phyloP scores from a whole-genome alignment of 2,797 vertebrate genomes.

The Bovichtus diacanthus region DNA sequence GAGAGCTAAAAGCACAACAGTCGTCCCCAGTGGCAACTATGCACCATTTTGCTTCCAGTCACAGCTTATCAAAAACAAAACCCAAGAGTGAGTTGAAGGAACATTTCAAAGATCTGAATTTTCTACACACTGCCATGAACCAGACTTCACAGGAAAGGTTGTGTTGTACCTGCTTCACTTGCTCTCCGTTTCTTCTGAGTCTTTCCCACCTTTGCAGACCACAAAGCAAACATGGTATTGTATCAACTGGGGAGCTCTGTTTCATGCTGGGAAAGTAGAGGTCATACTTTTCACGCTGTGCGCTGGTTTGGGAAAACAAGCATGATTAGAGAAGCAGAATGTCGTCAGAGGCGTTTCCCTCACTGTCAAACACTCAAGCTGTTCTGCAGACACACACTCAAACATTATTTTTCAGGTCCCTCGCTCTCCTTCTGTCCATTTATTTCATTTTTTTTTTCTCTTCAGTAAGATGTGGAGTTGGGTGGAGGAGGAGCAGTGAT shows the following conservation, averaged over 20 bases:
- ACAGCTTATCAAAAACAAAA: neutral
- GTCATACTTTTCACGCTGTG: constrained; percentile 24
- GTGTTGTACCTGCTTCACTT: neutral
- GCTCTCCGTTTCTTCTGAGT: neutral
- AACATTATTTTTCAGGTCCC: neutral
- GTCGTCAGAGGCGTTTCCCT: constrained; percentile 24
- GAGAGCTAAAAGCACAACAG: constrained; percentile 25
- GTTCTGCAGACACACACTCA: neutral
- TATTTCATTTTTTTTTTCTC: neutral
- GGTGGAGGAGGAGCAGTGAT: constrained; percentile 23
- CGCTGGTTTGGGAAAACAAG: constrained; percentile 25
- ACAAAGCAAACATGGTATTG: neutral
- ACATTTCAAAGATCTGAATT: constrained; percentile 10
- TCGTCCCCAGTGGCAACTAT: neutral
- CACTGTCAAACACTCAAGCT: constrained; percentile 13
- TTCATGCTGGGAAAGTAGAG: constrained; percentile 47
- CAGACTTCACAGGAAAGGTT: neutral
- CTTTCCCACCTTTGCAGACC: constrained; percentile 13
- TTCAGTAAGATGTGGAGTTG: constrained; percentile 3
- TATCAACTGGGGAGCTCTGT: constrained; percentile 21
- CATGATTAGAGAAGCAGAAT: constrained; percentile 25
- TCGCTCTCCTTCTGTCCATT: constrained; percentile 14
- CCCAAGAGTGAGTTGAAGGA: neutral
- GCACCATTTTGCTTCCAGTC: constrained; percentile 1
- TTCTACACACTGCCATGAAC: neutral